These are phyloP conservation scores for Progne subis DNA, from an alignment of 2,113 vertebrate genomes.

Conservation along the genomic window DNA sequence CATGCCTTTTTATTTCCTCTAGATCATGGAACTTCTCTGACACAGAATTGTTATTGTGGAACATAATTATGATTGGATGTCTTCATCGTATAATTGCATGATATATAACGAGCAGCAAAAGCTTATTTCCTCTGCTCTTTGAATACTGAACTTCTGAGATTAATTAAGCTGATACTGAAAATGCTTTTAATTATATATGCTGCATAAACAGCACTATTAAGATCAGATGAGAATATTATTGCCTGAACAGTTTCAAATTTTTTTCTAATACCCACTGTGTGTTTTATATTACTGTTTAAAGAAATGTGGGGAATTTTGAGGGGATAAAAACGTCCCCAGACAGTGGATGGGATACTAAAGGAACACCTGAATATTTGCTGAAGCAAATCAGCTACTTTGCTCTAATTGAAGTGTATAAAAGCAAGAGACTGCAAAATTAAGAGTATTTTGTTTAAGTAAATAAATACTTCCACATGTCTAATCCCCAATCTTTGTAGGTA, in stretches of 20 bases:
- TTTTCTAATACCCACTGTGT: not conserved
- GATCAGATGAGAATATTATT: constrained; percentile 37
- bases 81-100: constrained; percentile 37
- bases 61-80: constrained; percentile 7
- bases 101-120: constrained; percentile 32
- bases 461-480: not conserved
- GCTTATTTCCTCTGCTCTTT: constrained; percentile 43
- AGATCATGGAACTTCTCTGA: not conserved
- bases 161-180: constrained; percentile 33
- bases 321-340: not conserved
- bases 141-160: constrained; percentile 45
- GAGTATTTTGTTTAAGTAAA: constrained; percentile 37
- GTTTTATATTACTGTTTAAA: not conserved
- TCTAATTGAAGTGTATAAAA: not conserved
- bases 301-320: not conserved
- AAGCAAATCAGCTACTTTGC: not conserved
- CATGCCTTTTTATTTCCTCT: not conserved
- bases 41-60: not conserved
- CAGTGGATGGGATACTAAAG: not conserved
- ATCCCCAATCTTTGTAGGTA: not conserved
- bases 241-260: not conserved
- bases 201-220: constrained; percentile 40
- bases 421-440: constrained; percentile 1
- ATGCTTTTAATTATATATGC: constrained; percentile 54
- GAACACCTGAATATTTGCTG: not conserved